Conservation (phyloP, 2,888 invertebrate species). For the Conus canariensis region DNA sequence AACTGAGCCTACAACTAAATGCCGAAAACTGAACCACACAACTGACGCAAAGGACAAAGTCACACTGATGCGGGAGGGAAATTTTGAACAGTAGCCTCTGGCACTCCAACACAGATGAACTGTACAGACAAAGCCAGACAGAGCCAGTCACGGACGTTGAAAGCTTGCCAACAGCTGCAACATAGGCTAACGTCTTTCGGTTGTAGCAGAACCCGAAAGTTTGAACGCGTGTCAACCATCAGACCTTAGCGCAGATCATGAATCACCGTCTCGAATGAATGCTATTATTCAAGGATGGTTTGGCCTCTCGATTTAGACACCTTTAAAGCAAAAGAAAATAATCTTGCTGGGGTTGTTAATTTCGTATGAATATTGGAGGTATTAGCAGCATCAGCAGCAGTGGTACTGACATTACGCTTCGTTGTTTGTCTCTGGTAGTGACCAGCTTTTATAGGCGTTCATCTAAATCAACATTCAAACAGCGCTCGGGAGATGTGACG, state of each 20-base stretch:
- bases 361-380: no score
- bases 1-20: background rate
- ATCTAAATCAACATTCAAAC: no score
- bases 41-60: background rate
- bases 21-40: background rate
- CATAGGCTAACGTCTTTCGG: constrained; percentile 1
- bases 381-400: no score
- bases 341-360: no score
- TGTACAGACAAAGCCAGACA: constrained; percentile 16
- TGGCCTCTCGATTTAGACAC: no score
- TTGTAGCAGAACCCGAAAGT: background rate
- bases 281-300: background rate
- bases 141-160: background rate
- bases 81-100: background rate
- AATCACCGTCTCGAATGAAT: constrained; percentile 22
- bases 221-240: constrained; percentile 32
- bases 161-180: constrained; percentile 27
- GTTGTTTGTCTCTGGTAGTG: no score
- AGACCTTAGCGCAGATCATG: background rate
- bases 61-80: background rate
- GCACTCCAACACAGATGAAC: background rate
- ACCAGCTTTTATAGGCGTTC: no score
- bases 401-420: no score
- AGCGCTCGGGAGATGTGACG: no score
- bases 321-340: no score